Base-by-base conservation (phyloP, 2,888 invertebrate species). In the Eupithecia pulchellata region DNA sequence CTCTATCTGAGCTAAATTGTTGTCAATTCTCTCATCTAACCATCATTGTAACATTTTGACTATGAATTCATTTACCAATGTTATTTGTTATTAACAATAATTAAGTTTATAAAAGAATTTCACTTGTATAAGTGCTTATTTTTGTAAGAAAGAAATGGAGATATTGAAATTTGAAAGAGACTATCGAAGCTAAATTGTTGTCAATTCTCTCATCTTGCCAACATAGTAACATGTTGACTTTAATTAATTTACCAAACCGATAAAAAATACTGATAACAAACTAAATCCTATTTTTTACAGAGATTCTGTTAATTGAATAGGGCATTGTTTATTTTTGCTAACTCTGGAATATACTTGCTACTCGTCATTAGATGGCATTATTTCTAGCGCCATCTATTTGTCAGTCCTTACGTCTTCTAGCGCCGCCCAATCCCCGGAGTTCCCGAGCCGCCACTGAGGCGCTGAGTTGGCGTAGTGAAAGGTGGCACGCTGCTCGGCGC, bases 391-490 rank as follows among this genome's bases (percentile, higher is more conserved):
- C 6, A 13, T 61, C 25, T 20, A 32, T 20, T 39, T 42, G 30
- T 30, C 29, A 57, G 14, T 30, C 6, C 34, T 61, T 62, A 92
- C 93, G n/a, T 92, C 90, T 73, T 94, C 93, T 5, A 93, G 70
- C 0, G 92, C 91, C 0, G 89, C 91, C 93, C 93, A 93, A 69
- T 93, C 92, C 0, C 93, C 93, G 0, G 87, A 84, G 73, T 94
- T 93, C 6, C 89, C 90, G 0, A 84, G 77, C 73, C 77, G 78
- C 92, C 92, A 94, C 68, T 94, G 93, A 14, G 93, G 93, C 1
- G 88, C 91, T 0, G 86, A 78, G 82, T 94, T 94, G 25, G 87
- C 83, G 66, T 91, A 93, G 72, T 92, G 91, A 81, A 92, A 94
- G 0, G 90, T 84, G 0, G 90, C 91, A 1, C 87, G 79, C 14